Evolutionary conservation across 2,797 vertebrate genomes (phyloP).

Genomic region (Amphiprion clarkii): DNA sequence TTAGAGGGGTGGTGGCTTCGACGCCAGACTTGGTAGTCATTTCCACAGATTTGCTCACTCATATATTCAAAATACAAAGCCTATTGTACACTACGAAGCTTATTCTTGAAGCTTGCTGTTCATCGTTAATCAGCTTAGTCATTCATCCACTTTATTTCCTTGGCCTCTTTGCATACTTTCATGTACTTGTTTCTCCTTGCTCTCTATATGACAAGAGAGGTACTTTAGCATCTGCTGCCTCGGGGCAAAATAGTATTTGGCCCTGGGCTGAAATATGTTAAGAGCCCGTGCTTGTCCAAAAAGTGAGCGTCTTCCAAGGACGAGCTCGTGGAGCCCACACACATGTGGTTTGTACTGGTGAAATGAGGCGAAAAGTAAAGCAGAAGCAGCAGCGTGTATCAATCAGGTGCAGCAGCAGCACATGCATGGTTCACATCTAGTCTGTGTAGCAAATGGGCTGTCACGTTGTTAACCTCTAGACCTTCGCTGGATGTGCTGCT

Average conservation of each 20-base stretch:
- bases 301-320: constrained; percentile 45
- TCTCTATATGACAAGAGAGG: constrained; percentile 39
- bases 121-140: constrained; percentile 80
- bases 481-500: constrained; percentile 57
- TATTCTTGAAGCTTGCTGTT: constrained; percentile 72
- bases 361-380: constrained; percentile 62
- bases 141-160: constrained; percentile 73
- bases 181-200: constrained; percentile 56
- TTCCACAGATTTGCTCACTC: constrained; percentile 63
- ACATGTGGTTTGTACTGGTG: constrained; percentile 54
- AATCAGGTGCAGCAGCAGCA: constrained; percentile 46
- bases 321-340: constrained; percentile 42
- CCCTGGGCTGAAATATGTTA: constrained; percentile 65
- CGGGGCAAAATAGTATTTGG: constrained; percentile 59
- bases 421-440: constrained; percentile 66
- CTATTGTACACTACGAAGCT: constrained; percentile 65
- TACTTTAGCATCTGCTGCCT: constrained; percentile 45
- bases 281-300: constrained; percentile 52
- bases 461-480: constrained; percentile 74
- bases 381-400: constrained; percentile 52
- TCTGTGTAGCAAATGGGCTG: constrained; percentile 70
- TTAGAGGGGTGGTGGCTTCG: constrained; percentile 64
- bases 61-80: constrained; percentile 74
- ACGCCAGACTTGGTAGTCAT: constrained; percentile 52
- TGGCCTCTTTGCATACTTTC: constrained; percentile 57